Evolutionary conservation across 2,797 vertebrate species (phyloP).

Genomic region (Muscicapa comitata): DNA sequence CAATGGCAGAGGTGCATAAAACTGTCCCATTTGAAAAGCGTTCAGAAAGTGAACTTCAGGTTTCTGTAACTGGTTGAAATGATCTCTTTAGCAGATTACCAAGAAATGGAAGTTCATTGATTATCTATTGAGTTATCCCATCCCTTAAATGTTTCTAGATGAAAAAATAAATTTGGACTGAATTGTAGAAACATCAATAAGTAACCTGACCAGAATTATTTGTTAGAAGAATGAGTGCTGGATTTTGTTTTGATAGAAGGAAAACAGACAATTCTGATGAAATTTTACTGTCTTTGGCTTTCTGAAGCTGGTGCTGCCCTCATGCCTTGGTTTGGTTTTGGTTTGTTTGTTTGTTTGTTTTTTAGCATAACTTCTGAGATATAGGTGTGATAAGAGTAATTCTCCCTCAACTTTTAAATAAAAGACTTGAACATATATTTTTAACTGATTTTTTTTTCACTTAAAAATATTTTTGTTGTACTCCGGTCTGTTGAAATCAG

Average conservation of each 20-base stretch:
- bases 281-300: neutral
- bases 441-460: neutral
- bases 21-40: fast-evolving
- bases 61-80: neutral
- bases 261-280: neutral
- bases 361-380: neutral
- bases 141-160: neutral
- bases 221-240: neutral
- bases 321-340: neutral
- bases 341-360: neutral
- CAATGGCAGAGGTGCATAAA: neutral
- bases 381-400: neutral
- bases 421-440: neutral
- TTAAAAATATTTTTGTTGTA: neutral
- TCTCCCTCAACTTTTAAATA: neutral
- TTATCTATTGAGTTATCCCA: neutral
- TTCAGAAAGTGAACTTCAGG: neutral
- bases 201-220: neutral
- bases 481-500: neutral
- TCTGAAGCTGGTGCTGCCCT: neutral
- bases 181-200: neutral
- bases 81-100: neutral
- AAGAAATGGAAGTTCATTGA: neutral
- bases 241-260: neutral
- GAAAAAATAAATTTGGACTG: neutral